These are phyloP conservation scores for Hypsopygia costalis DNA, from an alignment of 2,888 invertebrate species.

Conservation along the genomic window DNA sequence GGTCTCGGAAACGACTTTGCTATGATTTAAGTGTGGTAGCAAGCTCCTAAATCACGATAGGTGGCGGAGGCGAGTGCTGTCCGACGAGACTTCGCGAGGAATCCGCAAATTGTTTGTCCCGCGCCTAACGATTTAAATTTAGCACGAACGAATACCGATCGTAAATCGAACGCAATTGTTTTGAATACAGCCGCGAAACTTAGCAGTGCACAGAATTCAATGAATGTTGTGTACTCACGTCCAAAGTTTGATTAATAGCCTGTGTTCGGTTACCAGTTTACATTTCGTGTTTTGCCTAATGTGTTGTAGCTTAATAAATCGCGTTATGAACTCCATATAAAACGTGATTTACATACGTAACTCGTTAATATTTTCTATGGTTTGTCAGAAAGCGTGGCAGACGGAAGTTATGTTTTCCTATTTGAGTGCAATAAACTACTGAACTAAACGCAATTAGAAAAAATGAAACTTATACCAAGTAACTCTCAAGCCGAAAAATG, in stretches of 20 bases:
- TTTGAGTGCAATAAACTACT: constrained; percentile 34
- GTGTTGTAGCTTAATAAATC: constrained; percentile 37
- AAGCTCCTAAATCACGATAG: constrained; percentile 70
- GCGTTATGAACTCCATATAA: constrained; percentile 31
- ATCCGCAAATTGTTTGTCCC: constrained; percentile 76
- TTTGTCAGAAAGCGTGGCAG: constrained; percentile 22
- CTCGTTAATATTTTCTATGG: constrained; percentile 20
- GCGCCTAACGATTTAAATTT: constrained; percentile 76
- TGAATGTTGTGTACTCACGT: constrained; percentile 46
- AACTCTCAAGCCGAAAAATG: constrained; percentile 37
- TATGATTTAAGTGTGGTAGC: constrained; percentile 67
- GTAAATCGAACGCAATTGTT: constrained; percentile 75
- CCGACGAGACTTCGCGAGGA: constrained; percentile 66
- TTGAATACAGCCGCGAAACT: constrained; percentile 65
- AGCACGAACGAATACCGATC: constrained; percentile 73
- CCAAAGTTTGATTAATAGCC: constrained; percentile 60
- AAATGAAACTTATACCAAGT: constrained; percentile 36
- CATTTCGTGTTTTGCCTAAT: constrained; percentile 38
- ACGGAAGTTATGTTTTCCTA: constrained; percentile 32
- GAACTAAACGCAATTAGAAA: constrained; percentile 27
- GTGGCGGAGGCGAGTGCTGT: constrained; percentile 57
- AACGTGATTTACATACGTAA: constrained; percentile 31
- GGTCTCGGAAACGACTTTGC: constrained; percentile 54
- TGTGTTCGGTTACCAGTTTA: constrained; percentile 30
- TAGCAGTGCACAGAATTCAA: constrained; percentile 46